phyloP scores from a whole-genome alignment of 2,113 vertebrate species.

The Capreolus pygargus region DNA sequence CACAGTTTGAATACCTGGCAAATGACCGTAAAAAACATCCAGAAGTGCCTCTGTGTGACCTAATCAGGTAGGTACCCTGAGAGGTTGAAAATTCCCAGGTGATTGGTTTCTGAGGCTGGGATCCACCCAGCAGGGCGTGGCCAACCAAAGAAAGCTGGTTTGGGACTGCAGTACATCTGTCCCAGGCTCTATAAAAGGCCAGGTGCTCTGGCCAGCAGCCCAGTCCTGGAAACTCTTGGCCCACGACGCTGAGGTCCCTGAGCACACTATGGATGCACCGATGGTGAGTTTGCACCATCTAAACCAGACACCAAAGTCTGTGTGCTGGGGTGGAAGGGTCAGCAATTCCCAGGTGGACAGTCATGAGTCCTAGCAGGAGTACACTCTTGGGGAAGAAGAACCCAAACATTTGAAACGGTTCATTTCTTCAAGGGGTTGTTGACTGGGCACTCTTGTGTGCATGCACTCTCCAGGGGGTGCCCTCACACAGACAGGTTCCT shows the following conservation, averaged over 20 bases:
- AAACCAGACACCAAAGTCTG: fast-evolving
- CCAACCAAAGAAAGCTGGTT: neutral
- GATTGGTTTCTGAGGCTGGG: neutral
- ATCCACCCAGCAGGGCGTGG: neutral
- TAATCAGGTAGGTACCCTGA: neutral
- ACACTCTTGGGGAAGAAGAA: neutral
- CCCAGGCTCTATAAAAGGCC: fast-evolving
- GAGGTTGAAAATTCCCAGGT: neutral
- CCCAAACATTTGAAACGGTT: neutral
- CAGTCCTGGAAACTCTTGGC: fast-evolving
- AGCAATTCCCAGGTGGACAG: neutral
- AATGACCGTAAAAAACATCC: neutral
- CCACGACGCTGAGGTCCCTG: fast-evolving
- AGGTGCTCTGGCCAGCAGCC: fast-evolving
- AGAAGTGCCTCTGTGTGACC: neutral
- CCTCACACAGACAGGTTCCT: neutral
- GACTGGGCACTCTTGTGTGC: neutral
- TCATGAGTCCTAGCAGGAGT: neutral
- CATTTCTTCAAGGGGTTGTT: neutral
- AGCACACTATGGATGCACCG: fast-evolving
- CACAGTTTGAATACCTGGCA: neutral
- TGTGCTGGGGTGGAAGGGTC: neutral
- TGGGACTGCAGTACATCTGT: fast-evolving
- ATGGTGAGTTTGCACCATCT: neutral
- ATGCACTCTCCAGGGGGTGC: neutral